These are phyloP conservation scores for Rhopalosiphum padi DNA, from an alignment of 1,140 invertebrate genomes.

Conservation along the genomic window DNA sequence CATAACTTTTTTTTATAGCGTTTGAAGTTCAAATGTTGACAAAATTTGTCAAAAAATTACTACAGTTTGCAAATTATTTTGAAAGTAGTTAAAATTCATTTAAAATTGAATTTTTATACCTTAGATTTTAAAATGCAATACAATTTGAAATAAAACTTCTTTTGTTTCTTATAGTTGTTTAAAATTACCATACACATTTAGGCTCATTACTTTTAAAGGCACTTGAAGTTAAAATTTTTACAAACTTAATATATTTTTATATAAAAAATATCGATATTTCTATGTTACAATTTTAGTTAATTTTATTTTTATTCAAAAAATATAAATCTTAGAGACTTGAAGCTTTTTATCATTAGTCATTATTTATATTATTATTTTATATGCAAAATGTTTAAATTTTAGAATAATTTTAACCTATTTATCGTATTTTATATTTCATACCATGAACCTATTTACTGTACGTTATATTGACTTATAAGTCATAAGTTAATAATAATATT, in stretches of 20 bases:
- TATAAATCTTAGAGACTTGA: neutral
- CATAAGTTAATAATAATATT: no score
- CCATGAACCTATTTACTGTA: no score
- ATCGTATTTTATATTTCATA: no score
- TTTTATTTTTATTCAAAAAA: neutral
- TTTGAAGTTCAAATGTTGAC: neutral
- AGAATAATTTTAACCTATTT: no score
- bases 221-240: no score
- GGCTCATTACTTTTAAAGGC: no score
- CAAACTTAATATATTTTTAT: neutral
- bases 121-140: neutral
- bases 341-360: neutral
- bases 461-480: no score
- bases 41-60: neutral
- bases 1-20: neutral
- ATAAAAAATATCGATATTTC: neutral
- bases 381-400: no score
- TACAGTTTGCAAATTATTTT: neutral
- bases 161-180: no score
- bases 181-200: no score
- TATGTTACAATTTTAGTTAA: neutral
- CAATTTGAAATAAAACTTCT: neutral
- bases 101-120: neutral
- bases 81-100: neutral
- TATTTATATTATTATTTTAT: neutral